Base-by-base conservation (phyloP, 2,888 invertebrate genomes). In the Dimorphilus gyrociliatus region DNA sequence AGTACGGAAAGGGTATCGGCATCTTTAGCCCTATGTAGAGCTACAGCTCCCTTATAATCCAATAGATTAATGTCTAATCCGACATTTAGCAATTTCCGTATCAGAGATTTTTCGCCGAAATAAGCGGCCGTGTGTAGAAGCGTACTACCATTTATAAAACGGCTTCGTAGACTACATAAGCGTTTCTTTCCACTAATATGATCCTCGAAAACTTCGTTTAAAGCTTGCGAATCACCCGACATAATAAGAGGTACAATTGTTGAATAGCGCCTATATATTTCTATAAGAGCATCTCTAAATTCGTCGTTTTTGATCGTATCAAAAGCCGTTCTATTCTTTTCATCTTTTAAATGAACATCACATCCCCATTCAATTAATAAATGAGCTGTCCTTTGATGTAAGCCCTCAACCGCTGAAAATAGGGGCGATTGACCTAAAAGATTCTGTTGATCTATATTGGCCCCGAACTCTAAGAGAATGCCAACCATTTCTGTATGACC, bases 321-420 rank as follows among this genome's bases (percentile, higher is more conserved):
- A 32, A 58, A 41, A 2, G 55, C 51, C 7, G 51, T 44, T 25
- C 43, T 44, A 3, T 45, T 45, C 33, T 48, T 45, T 19, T 44
- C 43, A 35, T 53, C 55, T 23, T 39, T 45, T 16, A 44, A 38
- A 32, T 53, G 51, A 2, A 60, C 48, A 39, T 59, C 53, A 45
- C 57, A 59, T 6, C 60, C 60, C 54, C 57, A 60, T 36, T 60
- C 60, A 27, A 60, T 51, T 21, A 60, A 39, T 30, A 56, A 55
- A 46, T 54, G 49, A 29, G 47, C 46, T n/a, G 52, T 40, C 26
- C 40, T 42, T 19, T 50, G 42, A 29, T 56, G 55, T n/a, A 53
- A 37, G 4, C 49, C 50, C 29, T 60, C 60, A 16, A 52, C 47
- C n/a, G 58, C 55, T 16, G 46, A 35, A 38, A 51, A 51, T 19